Evolutionary conservation across 2,888 invertebrate genomes (phyloP).

Genomic region (Dryobota labecula): DNA sequence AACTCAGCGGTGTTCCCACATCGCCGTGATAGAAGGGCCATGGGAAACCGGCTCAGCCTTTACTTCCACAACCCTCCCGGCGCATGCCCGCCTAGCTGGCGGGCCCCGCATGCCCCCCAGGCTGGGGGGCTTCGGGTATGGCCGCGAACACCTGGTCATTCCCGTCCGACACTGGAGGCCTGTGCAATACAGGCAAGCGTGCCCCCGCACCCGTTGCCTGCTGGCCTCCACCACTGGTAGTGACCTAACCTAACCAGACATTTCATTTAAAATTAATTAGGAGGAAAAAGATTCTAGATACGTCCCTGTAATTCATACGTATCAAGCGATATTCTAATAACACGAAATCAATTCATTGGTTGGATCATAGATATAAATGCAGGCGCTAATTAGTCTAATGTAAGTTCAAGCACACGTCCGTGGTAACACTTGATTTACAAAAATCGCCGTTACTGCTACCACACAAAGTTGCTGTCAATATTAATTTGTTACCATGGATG

Average conservation of each 20-base stretch:
- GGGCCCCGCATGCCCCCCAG: no score
- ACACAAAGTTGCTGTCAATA: not conserved
- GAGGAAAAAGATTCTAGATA: not conserved
- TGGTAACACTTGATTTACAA: not conserved
- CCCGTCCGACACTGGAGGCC: no score
- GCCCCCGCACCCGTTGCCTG: no score
- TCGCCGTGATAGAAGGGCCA: no score
- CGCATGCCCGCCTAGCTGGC: no score
- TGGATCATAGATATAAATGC: constrained; percentile 26
- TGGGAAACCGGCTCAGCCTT: no score
- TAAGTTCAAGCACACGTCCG: not conserved
- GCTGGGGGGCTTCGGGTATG: no score
- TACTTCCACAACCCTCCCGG: no score
- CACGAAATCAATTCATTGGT: constrained; percentile 32
- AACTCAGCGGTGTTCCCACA: no score
- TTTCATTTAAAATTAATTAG: not conserved
- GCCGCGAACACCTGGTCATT: no score
- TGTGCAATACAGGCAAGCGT: no score
- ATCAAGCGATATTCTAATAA: constrained; percentile 23
- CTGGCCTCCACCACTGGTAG: no score
- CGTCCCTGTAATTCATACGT: constrained; percentile 32
- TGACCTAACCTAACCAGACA: not conserved
- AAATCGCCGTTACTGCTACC: not conserved
- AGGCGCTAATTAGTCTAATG: constrained; percentile 15
- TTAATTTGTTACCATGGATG: not conserved